Evolutionary conservation across 2,888 invertebrate species (phyloP), one percentile per base, ranked within the genome.

Genomic region (Andrena minutula): DNA sequence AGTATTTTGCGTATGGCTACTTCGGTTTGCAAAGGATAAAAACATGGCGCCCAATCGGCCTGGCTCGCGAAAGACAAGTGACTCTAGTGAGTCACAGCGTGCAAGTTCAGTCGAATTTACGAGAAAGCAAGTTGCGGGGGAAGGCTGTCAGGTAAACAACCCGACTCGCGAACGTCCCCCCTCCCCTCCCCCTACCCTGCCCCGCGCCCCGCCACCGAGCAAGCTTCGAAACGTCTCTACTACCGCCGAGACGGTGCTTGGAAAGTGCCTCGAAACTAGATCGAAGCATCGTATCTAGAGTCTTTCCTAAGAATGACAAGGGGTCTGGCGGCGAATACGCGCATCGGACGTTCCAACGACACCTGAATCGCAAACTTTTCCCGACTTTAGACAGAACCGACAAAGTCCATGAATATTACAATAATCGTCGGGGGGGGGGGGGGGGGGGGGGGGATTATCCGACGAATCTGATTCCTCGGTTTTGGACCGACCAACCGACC

Each of bases 21-120:
- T 41, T 68, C 56, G 68, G 72, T 85, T 68, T 79, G 77, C 70
- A 76, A 86, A 82, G 69, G 87, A 85, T 82, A 85, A 77, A 86
- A 89, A 88, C 86, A 88, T 88, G 88, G 88, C 88, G 88, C 63
- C 81, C 70, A 81, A 87, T 88, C 85, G 80, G 74, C 63, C 72
- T 75, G 76, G 41, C 74, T 77, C 65, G 74, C 80, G 71, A 87
- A 79, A 89, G 82, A 89, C 79, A 83, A 87, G 79, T 81, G 78
- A 76, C 64, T 78, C 61, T 66, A 76, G 71, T 79, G 83, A 85
- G 75, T 87, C 89, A 87, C 82, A 85, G 83, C 64, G 69, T 72
- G 63, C 66, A 71, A 53, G 56, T 73, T 49, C 73, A 71, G 64
- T 75, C 65, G 66, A 79, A 76, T 79, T 79, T 76, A 73, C 78